Evolutionary conservation across 2,888 invertebrate genomes (phyloP), one percentile per base, ranked within the genome.

Genomic region (Bibio marci): DNA sequence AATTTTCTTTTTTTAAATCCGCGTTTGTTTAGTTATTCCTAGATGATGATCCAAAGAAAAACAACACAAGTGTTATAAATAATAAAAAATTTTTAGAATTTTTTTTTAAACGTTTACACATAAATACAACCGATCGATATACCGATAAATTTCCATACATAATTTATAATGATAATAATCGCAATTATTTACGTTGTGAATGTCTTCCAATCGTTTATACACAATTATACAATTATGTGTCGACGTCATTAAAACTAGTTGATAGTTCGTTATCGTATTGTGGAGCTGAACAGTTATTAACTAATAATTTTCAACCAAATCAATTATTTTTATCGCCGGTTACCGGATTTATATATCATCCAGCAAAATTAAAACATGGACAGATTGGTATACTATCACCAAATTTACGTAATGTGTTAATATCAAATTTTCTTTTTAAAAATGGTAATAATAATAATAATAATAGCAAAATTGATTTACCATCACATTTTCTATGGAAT

Each of bases 51-150:
- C 4, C 11, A n/a, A 28, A 13, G 13, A 28, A 28, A 28, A 28
- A 28, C 11, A n/a, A 28, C 11, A 13, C 28, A 13, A 28, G n/a
- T 28, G 11, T 11, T 8, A n/a, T 28, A 11, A 28, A 5, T 8
- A 13, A 28, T 28, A 5, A 28, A 4, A 28, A 8, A 28, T 28
- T 28, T 28, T 13, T 28, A 4, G n/a, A 28, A 28, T 28, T 28
- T 13, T 28, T 28, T 28, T 28, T n/a, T 13, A 28, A 28, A 28
- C 28, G 28, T 11, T 12, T 28, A 8, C 64, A 65, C 63, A 65
- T 54, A 54, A 57, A 58, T 62, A 63, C 60, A 59, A 57, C 59
- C 53, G 56, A 58, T 56, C 52, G 60, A 62, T 65, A 65, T 59
- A 64, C 59, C 59, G 56, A 60, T 59, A 63, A 64, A 65, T 65